phyloP scores from a whole-genome alignment of 2,797 vertebrate genomes.

The Gambelia wislizenii region DNA sequence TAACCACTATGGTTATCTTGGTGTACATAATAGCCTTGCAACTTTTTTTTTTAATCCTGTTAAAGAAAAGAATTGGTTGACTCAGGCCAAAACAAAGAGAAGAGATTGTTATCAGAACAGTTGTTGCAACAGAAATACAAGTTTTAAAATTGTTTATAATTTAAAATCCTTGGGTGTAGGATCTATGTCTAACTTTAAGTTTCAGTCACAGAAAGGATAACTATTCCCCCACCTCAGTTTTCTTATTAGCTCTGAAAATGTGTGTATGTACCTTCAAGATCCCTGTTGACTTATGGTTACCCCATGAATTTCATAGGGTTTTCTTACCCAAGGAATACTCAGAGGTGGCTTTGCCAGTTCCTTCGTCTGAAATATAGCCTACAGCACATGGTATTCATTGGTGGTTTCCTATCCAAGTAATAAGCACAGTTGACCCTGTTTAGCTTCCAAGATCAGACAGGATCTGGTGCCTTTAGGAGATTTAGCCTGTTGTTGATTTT shows the following conservation, averaged over 20 bases:
- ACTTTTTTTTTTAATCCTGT: rapidly evolving
- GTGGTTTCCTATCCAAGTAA: too few relatives aligned
- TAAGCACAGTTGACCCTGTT: too few relatives aligned
- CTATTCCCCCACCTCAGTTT: neutral
- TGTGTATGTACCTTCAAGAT: too few relatives aligned
- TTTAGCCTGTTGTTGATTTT: too few relatives aligned
- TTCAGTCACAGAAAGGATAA: slow-evolving; percentile 1
- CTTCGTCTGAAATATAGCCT: too few relatives aligned
- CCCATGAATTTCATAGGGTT: too few relatives aligned
- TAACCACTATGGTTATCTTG: neutral
- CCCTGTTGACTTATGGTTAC: too few relatives aligned
- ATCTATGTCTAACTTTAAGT: slow-evolving; percentile 10
- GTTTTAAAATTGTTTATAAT: neutral
- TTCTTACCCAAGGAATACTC: too few relatives aligned
- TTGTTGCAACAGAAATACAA: rapidly evolving
- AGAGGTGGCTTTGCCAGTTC: too few relatives aligned
- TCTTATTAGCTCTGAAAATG: neutral
- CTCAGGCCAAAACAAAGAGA: neutral
- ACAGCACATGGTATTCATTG: too few relatives aligned
- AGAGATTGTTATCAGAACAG: neutral
- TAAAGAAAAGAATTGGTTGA: neutral
- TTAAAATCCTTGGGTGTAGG: neutral
- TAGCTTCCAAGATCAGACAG: too few relatives aligned
- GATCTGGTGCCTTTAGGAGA: too few relatives aligned
- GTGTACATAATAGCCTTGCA: neutral